Conservation (phyloP, 1,140 invertebrate species). For the Melipona quadrifasciata region DNA sequence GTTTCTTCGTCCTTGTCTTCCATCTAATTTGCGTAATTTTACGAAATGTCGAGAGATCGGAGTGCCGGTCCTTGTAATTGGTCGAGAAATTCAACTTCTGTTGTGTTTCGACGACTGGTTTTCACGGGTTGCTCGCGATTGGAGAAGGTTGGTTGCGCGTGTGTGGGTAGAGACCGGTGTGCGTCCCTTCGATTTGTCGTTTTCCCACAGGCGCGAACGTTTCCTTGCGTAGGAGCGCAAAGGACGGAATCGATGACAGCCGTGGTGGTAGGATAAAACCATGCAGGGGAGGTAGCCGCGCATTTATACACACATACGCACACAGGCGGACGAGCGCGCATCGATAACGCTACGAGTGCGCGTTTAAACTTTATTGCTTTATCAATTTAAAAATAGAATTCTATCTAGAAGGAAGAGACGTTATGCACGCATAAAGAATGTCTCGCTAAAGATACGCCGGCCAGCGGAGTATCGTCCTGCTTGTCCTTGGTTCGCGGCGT, state of each 20-base stretch:
- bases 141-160: not conserved
- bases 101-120: not conserved
- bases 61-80: no score
- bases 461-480: not conserved
- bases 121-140: not conserved
- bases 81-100: not conserved
- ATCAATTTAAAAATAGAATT: constrained; percentile 50
- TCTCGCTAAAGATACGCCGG: not conserved
- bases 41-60: no score
- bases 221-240: constrained; percentile 14
- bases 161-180: not conserved
- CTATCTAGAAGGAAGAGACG: constrained; percentile 30
- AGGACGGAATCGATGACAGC: constrained; percentile 16
- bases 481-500: not conserved
- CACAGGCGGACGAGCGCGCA: constrained; percentile 3
- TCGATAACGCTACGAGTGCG: constrained; percentile 10
- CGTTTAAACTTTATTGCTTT: constrained; percentile 44
- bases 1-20: no score
- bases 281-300: not conserved
- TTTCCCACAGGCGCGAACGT: constrained; percentile 34
- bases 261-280: not conserved
- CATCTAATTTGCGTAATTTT: no score
- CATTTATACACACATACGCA: not conserved
- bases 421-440: constrained; percentile 8
- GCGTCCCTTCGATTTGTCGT: constrained; percentile 35